Percentiles rank a stretch among this genome's conserved stretches.
Evolutionary conservation across 1,140 invertebrate species (phyloP).

Genomic region (Lineus longissimus): DNA sequence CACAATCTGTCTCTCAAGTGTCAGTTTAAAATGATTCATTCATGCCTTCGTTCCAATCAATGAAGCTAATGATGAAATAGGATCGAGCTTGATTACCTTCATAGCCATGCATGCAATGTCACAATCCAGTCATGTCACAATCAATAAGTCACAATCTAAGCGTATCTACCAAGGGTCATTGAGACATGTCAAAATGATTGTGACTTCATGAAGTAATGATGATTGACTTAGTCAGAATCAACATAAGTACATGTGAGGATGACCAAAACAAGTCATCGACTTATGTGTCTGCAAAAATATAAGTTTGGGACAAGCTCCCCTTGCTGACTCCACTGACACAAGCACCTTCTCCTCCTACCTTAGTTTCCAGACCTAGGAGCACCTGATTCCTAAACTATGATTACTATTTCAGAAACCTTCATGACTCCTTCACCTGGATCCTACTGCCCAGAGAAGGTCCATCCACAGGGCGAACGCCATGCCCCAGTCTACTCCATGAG

Average conservation of each 20-base stretch:
- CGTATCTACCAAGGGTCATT: too few species aligned
- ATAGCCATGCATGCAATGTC: too few species aligned
- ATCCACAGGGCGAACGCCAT: slow-evolving; percentile 59
- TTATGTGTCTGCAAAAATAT: not conserved
- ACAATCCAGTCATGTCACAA: too few species aligned
- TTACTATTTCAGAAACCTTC: too few species aligned
- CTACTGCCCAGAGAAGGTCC: slow-evolving; percentile 72
- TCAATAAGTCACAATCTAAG: too few species aligned
- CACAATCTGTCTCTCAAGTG: not conserved
- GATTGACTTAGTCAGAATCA: too few species aligned
- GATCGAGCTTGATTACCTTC: too few species aligned
- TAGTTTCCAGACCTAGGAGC: not conserved
- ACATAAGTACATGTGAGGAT: not conserved
- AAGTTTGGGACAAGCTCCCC: too few species aligned
- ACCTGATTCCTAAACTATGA: not conserved
- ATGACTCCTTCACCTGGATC: slow-evolving; percentile 75
- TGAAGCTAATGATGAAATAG: too few species aligned
- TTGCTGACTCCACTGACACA: not conserved
- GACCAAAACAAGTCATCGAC: not conserved
- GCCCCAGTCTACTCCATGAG: slow-evolving; percentile 68
- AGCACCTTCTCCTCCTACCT: not conserved
- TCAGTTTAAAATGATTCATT: slow-evolving; percentile 45
- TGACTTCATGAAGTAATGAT: too few species aligned
- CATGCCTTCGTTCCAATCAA: not conserved
- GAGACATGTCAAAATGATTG: too few species aligned